These are phyloP conservation scores for Helostoma temminkii DNA, from an alignment of 2,797 vertebrate genomes.

Conservation along the genomic window DNA sequence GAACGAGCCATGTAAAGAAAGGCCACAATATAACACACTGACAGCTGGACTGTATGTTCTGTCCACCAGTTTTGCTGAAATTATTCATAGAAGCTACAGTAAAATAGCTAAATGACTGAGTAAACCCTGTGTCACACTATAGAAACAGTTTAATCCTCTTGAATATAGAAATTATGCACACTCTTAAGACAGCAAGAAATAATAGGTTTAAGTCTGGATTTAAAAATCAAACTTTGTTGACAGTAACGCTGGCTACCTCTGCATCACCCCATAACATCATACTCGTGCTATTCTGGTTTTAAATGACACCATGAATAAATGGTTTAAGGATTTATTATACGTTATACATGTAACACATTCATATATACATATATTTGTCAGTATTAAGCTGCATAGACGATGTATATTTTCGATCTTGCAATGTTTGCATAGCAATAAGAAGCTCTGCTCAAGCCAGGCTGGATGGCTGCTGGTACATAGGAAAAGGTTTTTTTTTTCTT, in stretches of 20 bases:
- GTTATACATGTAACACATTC: no score
- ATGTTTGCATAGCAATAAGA: no score
- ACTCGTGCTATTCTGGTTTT: no score
- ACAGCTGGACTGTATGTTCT: neutral
- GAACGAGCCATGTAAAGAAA: neutral
- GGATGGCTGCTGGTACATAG: no score
- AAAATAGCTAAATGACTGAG: neutral
- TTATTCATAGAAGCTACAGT: neutral
- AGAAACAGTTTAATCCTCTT: slow-evolving; percentile 26
- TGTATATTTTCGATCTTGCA: no score
- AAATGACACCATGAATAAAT: no score
- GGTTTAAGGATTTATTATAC: no score
- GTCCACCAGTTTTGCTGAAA: neutral
- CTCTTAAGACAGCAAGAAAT: slow-evolving; percentile 27
- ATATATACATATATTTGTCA: no score
- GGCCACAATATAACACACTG: neutral
- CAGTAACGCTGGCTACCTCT: no score
- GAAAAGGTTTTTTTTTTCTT: slow-evolving; percentile 1
- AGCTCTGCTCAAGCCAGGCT: no score
- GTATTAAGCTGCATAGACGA: no score
- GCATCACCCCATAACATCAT: no score
- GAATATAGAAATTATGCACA: slow-evolving; percentile 19
- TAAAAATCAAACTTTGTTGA: slow-evolving; percentile 40
- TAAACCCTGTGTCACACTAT: neutral
- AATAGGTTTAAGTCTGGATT: slow-evolving; percentile 46